These are phyloP conservation scores for Eulemur rubriventer DNA, from an alignment of 2,797 vertebrate species.

Conservation along the genomic window DNA sequence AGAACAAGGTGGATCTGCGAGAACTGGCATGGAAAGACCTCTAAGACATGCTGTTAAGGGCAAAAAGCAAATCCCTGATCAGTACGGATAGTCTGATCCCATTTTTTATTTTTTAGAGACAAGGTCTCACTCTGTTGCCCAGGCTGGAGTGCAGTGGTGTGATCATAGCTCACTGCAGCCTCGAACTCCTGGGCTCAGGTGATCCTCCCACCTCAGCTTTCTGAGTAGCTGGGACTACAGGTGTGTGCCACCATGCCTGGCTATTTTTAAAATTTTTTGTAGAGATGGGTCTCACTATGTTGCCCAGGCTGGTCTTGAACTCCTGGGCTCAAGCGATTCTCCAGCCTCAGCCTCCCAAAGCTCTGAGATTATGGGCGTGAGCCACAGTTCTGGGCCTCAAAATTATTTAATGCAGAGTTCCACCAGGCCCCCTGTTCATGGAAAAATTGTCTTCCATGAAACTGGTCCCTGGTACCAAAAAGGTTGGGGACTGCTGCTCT, in stretches of 20 bases:
- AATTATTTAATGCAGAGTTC: neutral
- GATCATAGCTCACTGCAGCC: too few relatives aligned
- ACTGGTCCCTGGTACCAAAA: too few relatives aligned
- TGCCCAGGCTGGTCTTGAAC: neutral
- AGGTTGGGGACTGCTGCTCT: too few relatives aligned
- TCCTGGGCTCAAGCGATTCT: neutral
- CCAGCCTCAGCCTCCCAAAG: neutral
- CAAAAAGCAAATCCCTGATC: neutral
- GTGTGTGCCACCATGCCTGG: neutral
- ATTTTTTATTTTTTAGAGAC: neutral
- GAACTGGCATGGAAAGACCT: rapidly evolving
- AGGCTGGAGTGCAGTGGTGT: neutral
- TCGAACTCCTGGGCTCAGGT: neutral
- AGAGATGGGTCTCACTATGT: neutral
- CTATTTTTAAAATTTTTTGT: neutral
- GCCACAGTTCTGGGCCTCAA: neutral
- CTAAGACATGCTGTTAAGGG: neutral
- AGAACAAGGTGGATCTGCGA: neutral
- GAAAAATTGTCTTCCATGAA: too few relatives aligned
- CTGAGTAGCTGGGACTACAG: neutral
- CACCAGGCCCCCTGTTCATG: too few relatives aligned
- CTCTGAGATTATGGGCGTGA: neutral
- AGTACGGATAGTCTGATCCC: neutral
- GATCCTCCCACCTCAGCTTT: neutral
- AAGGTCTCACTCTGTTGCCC: neutral